Base-by-base conservation (phyloP, 2,888 invertebrate species). In the Sisyra terminalis region DNA sequence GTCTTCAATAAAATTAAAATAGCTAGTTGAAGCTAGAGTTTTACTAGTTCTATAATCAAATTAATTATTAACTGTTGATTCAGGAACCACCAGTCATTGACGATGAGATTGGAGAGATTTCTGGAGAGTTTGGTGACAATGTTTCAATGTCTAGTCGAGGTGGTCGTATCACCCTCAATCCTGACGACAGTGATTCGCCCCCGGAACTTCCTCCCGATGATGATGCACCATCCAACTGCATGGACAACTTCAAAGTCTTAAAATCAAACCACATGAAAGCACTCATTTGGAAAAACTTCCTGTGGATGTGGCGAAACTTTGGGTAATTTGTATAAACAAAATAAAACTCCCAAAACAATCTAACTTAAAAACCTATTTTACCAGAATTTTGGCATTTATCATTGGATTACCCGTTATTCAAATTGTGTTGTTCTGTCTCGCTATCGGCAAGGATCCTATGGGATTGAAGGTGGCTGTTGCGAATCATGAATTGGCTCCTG, bases 91-190 rank as follows among this genome's bases (percentile, higher is more conserved):
- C 69, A 18, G 66, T 74, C 1, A 61, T 78, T 44, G 78, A 79
- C 50, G 73, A 76, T 34, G 78, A 78, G 55, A 64, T 73, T 1
- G 73, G 75, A 0, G 86, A 87, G 59, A 85, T 87, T 50, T 85
- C 85, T 13, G 87, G 87, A 3, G 87, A 87, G 58, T 87, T 86
- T 48, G 87, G 87, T 36, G 87, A 87, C 58, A 86, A 85, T 53
- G 75, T 85, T 2, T 85, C 85, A 3, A 75, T 84, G 67, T 73
- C 76, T 42, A 82, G 82, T 53, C 73, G 75, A 46, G 73, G 75
- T 8, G 69, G 73, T 43, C 59, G 68, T 46, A 73, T 78, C 41
- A 75, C 76, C 1, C 72, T 78, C 34, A 68, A 71, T 8, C 67
- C 72, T 7, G 71, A 75, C n/a, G 51, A 46, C 5, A 6, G 13